Conservation (phyloP, 2,888 invertebrate species). For the Hyalella azteca region DNA sequence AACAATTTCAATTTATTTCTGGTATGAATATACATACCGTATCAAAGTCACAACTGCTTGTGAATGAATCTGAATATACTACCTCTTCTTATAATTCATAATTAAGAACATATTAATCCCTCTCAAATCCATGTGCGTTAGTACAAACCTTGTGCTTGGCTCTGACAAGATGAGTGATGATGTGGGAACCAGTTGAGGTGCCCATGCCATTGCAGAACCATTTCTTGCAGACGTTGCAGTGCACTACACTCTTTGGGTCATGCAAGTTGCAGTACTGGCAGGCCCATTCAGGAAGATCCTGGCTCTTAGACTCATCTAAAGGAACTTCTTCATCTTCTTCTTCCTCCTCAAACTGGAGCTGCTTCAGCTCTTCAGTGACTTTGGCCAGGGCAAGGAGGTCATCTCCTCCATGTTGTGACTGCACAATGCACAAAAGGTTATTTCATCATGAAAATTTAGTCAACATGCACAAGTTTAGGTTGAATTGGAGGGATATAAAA, state of each 20-base stretch:
- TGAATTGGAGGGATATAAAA: too few species aligned
- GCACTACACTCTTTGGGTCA: conserved; percentile 95
- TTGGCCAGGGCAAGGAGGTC: background rate
- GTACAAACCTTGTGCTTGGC: conserved; percentile 87
- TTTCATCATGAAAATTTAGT: too few species aligned
- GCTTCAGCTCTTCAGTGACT: conserved; percentile 62
- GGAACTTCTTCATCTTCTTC: conserved; percentile 69
- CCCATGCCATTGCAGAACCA: conserved; percentile 99
- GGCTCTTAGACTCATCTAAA: conserved; percentile 69
- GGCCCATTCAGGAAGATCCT: conserved; percentile 83
- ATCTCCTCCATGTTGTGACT: conserved; percentile 9
- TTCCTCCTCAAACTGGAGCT: conserved; percentile 93
- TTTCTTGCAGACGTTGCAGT: conserved; percentile 97
- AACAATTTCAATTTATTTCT: too few species aligned
- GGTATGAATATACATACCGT: too few species aligned
- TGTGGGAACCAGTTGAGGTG: conserved; percentile 97
- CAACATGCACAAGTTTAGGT: too few species aligned
- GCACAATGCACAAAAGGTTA: too few species aligned
- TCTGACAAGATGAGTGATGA: conserved; percentile 96
- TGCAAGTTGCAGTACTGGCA: conserved; percentile 97
- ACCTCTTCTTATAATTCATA: too few species aligned
- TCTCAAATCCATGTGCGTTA: too few species aligned
- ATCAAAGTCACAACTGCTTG: too few species aligned
- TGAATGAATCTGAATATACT: too few species aligned
- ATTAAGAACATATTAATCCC: too few species aligned